Base-by-base conservation (phyloP, 2,888 invertebrate genomes). In the Zhuqinia jingwanae region DNA sequence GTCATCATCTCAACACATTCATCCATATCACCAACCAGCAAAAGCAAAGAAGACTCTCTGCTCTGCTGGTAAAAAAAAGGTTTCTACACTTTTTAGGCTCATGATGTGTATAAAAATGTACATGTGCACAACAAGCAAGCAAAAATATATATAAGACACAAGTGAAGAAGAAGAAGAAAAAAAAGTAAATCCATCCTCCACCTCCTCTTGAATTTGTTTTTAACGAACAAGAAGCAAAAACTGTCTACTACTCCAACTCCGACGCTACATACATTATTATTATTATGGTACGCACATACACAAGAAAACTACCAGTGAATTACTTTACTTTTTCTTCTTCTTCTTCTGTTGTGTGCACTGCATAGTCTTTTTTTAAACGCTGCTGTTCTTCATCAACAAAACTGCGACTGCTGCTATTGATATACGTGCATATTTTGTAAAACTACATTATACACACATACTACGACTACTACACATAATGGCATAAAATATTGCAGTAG, bases 31-130 rank as follows among this genome's bases (percentile, higher is more conserved):
- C 65, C 20, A 27, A 15, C 30, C 36, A 36, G 3, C 36, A 36
- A 13, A 2, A 50, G 50, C 50, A 60, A 65, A 68, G 13, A 68
- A 68, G 45, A 68, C 68, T 68, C n/a, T n/a, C n/a, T n/a, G n/a
- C n/a, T n/a, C n/a, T n/a, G n/a, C n/a, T n/a, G n/a, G n/a, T n/a
- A n/a, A n/a, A n/a, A n/a, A n/a, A n/a, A 3, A 65, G 17, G 25
- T 27, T 36, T 36, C 22, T 0, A 68, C 36, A n/a, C 68, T 68
- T 45, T 36, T 45, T 0, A 68, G 42, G 17, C 68, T 68, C 68
- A 36, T 36, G 36, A 36, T 36, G 36, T 36, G 36, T 8, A 36
- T 36, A 45, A 5, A 13, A 2, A 15, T n/a, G n/a, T 22, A 65
- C 10, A 36, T 3, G 42, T 36, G n/a, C 11, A 65, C n/a, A 30